phyloP scores from a whole-genome alignment of 2,888 invertebrate genomes.

The Folsomia candida region DNA sequence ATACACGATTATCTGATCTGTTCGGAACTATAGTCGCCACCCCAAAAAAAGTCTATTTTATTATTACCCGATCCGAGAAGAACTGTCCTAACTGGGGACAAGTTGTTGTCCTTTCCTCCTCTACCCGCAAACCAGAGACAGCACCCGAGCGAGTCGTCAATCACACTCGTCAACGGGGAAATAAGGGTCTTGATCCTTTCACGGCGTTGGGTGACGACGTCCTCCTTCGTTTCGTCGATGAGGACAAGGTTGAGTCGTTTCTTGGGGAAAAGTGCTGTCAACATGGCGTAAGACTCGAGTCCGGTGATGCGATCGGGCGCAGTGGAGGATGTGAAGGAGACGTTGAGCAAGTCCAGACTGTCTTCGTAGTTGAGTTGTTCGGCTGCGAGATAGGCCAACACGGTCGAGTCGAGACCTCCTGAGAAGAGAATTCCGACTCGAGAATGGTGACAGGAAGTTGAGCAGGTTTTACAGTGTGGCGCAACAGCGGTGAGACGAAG shows the following conservation, averaged over 20 bases:
- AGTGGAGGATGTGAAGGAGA: conserved; percentile 67
- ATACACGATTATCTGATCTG: no score
- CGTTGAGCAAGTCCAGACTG: conserved; percentile 87
- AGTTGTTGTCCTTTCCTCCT: conserved; percentile 53
- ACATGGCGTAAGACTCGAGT: conserved; percentile 30
- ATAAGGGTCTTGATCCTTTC: conserved; percentile 71
- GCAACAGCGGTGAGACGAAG: conserved; percentile 51
- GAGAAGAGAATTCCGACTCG: conserved; percentile 84
- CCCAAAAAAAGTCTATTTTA: no score
- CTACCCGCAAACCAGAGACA: conserved; percentile 95
- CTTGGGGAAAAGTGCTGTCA: not conserved
- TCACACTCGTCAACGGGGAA: conserved; percentile 77
- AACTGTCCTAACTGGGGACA: conserved; percentile 61
- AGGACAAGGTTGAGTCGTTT: conserved; percentile 44
- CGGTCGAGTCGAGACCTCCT: conserved; percentile 93
- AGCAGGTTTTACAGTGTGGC: conserved; percentile 9
- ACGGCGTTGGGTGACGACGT: conserved; percentile 63
- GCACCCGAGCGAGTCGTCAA: conserved; percentile 94
- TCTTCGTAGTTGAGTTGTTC: conserved; percentile 56
- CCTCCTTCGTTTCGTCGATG: conserved; percentile 67
- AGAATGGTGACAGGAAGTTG: conserved; percentile 60
- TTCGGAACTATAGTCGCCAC: no score
- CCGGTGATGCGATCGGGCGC: conserved; percentile 45
- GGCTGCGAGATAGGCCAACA: conserved; percentile 77
- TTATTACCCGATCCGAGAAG: conserved; percentile 23